Evolutionary conservation across 2,797 vertebrate genomes (phyloP).

Genomic region (Crenichthys baileyi): DNA sequence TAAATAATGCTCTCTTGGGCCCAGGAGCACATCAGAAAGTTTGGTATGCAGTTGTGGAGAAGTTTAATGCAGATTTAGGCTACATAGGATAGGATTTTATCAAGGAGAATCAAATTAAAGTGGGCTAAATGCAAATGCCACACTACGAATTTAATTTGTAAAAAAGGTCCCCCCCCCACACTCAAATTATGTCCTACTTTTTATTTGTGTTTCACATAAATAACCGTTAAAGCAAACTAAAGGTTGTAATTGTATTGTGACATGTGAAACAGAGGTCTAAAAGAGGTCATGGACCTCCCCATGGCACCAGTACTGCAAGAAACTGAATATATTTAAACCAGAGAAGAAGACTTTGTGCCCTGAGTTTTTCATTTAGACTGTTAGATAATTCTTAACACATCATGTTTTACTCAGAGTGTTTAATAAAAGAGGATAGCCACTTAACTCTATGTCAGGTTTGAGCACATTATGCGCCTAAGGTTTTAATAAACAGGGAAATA

Average conservation of each 20-base stretch:
- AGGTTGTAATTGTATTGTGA: not conserved
- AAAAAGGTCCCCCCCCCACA: not conserved
- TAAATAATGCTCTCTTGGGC: too few relatives aligned
- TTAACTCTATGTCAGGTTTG: conserved; percentile 14
- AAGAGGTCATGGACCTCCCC: conserved; percentile 6
- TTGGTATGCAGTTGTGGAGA: too few relatives aligned
- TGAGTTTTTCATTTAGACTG: conserved; percentile 19
- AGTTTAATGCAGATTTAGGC: not conserved
- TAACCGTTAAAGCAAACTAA: not conserved
- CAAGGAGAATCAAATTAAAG: not conserved
- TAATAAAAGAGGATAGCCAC: not conserved
- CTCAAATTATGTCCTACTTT: not conserved
- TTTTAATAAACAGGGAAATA: conserved; percentile 12
- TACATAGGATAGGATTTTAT: not conserved
- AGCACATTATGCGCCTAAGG: conserved; percentile 8
- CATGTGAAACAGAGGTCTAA: not conserved
- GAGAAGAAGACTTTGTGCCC: conserved; percentile 25
- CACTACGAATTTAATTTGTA: not conserved
- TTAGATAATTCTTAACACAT: conserved; percentile 11
- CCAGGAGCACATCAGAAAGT: too few relatives aligned
- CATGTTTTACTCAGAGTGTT: conserved; percentile 18
- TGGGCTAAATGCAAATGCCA: not conserved
- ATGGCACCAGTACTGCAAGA: conserved; percentile 22
- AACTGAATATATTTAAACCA: conserved; percentile 9
- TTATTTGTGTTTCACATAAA: not conserved